These are phyloP conservation scores for Parnassius mnemosyne DNA, from an alignment of 2,888 invertebrate genomes.

Conservation along the genomic window DNA sequence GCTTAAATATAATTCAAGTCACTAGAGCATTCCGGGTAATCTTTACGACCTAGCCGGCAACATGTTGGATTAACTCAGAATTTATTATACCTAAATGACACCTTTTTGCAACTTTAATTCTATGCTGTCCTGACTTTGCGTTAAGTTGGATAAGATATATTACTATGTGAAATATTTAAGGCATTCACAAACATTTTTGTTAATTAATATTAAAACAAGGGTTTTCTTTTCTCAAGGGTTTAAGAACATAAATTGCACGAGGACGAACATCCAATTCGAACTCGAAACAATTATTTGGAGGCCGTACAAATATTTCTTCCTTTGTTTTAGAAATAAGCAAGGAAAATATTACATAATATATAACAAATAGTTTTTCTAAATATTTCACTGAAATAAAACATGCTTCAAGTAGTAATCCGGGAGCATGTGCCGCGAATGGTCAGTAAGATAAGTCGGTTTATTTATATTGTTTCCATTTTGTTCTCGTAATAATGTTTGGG, in stretches of 20 bases:
- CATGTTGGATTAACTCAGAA: constrained; percentile 45
- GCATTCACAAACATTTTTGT: too few species aligned
- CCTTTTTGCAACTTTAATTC: constrained; percentile 16
- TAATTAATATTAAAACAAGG: too few species aligned
- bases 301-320: too few species aligned
- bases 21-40: constrained; percentile 34
- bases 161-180: too few species aligned
- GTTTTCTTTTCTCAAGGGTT: too few species aligned
- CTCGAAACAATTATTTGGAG: too few species aligned
- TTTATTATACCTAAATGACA: constrained; percentile 39
- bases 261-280: too few species aligned
- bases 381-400: background rate
- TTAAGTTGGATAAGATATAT: too few species aligned
- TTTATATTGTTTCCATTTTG: constrained; percentile 1
- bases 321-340: too few species aligned
- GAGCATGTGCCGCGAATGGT: background rate
- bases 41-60: constrained; percentile 45
- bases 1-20: constrained; percentile 16
- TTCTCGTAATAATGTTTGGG: too few species aligned
- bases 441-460: background rate
- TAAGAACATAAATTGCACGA: too few species aligned
- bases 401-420: background rate
- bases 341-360: too few species aligned
- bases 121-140: background rate
- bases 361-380: background rate